Base-by-base conservation (phyloP, 2,888 invertebrate genomes). In the Papilio elwesi region DNA sequence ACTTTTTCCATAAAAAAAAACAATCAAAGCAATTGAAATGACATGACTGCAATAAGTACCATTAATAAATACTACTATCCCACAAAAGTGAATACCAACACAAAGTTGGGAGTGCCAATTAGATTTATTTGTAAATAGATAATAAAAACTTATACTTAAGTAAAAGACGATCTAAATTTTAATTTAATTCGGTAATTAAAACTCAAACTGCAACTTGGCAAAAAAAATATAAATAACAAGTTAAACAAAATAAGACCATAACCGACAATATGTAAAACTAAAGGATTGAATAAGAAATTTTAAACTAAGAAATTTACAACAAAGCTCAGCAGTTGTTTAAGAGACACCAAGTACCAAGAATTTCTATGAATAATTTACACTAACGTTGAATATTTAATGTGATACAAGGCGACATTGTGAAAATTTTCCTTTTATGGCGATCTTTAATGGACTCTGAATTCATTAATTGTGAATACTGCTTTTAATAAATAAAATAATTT, bases 341-440 rank as follows among this genome's bases (percentile, higher is more conserved):
- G 67, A 69, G 59, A 69, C 59, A 73, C 68, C 48, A 64, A 73
- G 73, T 64, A 68, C 59, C 26, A 70, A 70, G 69, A 73, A 70
- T 69, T 73, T 73, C 73, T 73, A 73, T 73, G 66, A 70, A 73
- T 73, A 73, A 70, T 73, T 73, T 73, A 73, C 65, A 65, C 65
- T 69, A 53, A 62, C 65, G 73, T 73, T 73, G 73, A 73, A 73
- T 73, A 73, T 73, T 69, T 69, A 59, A 73, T 69, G 53, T 62
- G 52, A 73, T 66, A 73, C 69, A 57, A 59, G 48, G 69, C 65
- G 66, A 48, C 73, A 73, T 62, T 52, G 69, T 62, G 65, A 51
- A 73, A 73, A 69, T 64, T 57, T 64, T 16, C 48, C 65, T 6
- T 65, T 59, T 43, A 57, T 49, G 53, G 59, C 62, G 69, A 15